A percentile compares a stretch with the other conserved stretches of the same genome.
Evolutionary conservation across 2,113 vertebrate species (phyloP).

Genomic region (Plecturocebus donacophilus): DNA sequence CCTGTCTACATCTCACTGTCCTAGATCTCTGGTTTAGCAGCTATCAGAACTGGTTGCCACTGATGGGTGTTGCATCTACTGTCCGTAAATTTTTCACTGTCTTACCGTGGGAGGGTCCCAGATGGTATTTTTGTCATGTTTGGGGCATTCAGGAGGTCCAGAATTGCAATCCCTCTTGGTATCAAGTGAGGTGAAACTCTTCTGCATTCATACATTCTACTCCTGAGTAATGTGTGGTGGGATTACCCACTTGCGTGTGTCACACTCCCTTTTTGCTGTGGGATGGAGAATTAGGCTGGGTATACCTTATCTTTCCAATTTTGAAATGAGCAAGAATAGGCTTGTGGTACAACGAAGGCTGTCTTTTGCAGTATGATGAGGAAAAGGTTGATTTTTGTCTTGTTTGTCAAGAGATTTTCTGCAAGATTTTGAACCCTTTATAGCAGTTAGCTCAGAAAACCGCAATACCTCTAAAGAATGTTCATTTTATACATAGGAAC

Average conservation of each 20-base stretch:
- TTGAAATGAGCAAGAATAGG: neutral
- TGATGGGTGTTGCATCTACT: neutral
- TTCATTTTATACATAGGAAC: neutral
- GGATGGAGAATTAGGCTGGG: neutral
- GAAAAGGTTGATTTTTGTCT: neutral
- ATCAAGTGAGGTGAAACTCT: neutral
- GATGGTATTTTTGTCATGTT: neutral
- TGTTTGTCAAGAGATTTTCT: neutral
- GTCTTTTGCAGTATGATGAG: neutral
- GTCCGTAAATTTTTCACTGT: neutral
- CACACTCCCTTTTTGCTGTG: neutral
- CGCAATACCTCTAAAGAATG: neutral
- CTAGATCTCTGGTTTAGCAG: neutral
- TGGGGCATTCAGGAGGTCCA: neutral
- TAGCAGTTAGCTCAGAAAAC: conserved; percentile 19
- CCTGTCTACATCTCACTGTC: neutral
- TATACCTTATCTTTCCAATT: neutral
- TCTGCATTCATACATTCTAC: neutral
- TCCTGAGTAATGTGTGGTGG: neutral
- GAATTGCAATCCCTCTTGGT: neutral
- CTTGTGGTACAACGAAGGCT: neutral
- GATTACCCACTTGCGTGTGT: neutral
- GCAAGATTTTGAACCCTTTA: neutral
- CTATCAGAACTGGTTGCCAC: neutral
- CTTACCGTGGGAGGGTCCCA: neutral